Base-by-base conservation (phyloP, 2,797 vertebrate genomes). In the Tokudaia tokunoshimensis region DNA sequence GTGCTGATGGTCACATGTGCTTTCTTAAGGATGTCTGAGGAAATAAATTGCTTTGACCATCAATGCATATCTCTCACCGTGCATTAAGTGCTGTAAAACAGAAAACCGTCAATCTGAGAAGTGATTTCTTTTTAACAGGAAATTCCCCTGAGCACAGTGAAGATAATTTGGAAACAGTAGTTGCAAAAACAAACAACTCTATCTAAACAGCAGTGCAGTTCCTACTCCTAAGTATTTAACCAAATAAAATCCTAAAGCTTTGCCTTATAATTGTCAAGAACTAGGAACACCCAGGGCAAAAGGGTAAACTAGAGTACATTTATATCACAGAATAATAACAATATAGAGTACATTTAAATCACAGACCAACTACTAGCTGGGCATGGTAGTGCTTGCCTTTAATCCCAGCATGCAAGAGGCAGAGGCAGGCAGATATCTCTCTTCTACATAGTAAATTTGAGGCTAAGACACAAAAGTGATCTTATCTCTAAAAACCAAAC, bases 61-160 rank as follows among this genome's bases (percentile, higher is more conserved):
- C 57, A 26, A 13, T 59, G 3, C 34, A 26, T 12, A 20, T 63
- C 22, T 87, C 14, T n/a, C 44, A 82, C 70, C 34, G 50, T 95
- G 96, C 93, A 75, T 34, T 29, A 22, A 90, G 55, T 29, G 19
- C 90, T 70, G 52, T 82, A 82, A 93, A 31, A 55, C 10, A 79
- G 47, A 34, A 31, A 52, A 80, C 19, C 17, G 67, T 34, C 55
- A 81, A 59, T 59, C 22, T 57, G 79, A 79, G 37, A 41, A 83
- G 37, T 37, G 11, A 70, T 93, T 96, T 94, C 50, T 87, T 70
- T 86, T 86, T 70, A 79, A 65, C 55, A 82, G 55, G 55, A 80
- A 37, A 52, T 50, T 94, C 22, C 31, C 15, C n/a, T 22, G 17
- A 55, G 29, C 34, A 7, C 44, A 57, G n/a, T 26, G 2, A 89